phyloP scores from a whole-genome alignment of 2,888 invertebrate genomes.

The Acleris cristana region DNA sequence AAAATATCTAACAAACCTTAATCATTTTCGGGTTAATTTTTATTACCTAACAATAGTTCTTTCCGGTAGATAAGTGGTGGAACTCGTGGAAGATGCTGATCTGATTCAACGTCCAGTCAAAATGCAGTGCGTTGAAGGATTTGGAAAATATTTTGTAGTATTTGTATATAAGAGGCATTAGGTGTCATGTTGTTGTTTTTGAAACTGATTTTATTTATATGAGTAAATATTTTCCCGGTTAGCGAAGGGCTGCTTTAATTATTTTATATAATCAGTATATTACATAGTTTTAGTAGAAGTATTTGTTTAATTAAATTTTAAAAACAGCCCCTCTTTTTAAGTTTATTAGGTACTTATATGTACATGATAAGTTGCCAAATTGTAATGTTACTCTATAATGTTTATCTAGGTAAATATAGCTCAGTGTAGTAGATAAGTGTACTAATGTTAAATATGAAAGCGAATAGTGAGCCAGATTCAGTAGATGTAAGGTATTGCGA shows the following conservation, averaged over 20 bases:
- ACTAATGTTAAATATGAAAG: slow-evolving; percentile 64
- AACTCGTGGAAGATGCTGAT: not conserved
- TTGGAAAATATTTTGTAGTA: slow-evolving; percentile 41
- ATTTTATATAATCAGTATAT: no score
- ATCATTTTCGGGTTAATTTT: no score
- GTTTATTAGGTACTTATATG: slow-evolving; percentile 2
- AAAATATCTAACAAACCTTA: no score
- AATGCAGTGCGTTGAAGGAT: slow-evolving; percentile 49
- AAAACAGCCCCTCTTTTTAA: slow-evolving; percentile 6
- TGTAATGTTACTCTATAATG: slow-evolving; percentile 32
- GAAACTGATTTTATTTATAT: not conserved
- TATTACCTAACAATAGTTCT: no score
- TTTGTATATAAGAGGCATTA: slow-evolving; percentile 15
- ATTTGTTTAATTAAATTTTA: not conserved
- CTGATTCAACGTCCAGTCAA: slow-evolving; percentile 1
- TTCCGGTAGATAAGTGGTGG: no score
- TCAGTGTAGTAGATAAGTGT: slow-evolving; percentile 31
- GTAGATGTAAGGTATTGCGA: slow-evolving; percentile 40
- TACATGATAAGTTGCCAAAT: slow-evolving; percentile 30
- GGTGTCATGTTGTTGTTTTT: slow-evolving; percentile 25
- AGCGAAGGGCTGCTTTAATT: no score
- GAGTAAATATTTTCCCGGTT: no score
- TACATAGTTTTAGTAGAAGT: no score
- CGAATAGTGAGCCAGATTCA: slow-evolving; percentile 71
- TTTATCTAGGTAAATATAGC: slow-evolving; percentile 18